Evolutionary conservation across 2,888 invertebrate species (phyloP).

Genomic region (Meghimatium bilineatum): DNA sequence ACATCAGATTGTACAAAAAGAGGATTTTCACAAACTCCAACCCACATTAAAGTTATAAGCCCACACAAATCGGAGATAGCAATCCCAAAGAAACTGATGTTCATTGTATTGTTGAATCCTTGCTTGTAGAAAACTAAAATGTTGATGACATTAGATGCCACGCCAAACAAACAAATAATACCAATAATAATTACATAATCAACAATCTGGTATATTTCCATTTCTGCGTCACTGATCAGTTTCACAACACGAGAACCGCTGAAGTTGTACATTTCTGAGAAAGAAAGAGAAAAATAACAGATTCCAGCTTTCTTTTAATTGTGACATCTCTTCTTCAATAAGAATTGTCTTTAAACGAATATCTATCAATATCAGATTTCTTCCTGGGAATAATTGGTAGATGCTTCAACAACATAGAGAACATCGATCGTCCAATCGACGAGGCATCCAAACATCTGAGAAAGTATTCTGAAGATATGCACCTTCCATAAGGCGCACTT

Average conservation of each 20-base stretch:
- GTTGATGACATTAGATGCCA: not conserved
- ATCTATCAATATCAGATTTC: too few species aligned
- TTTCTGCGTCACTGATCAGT: not conserved
- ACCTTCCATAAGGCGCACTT: too few species aligned
- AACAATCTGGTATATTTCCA: not conserved
- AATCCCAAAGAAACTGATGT: constrained; percentile 6
- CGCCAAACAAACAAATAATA: not conserved
- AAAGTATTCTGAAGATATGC: too few species aligned
- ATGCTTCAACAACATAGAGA: too few species aligned
- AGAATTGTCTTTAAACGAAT: too few species aligned
- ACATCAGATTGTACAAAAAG: not conserved
- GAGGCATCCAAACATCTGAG: too few species aligned
- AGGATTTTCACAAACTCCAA: not conserved
- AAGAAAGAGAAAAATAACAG: too few species aligned
- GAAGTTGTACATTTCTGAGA: too few species aligned
- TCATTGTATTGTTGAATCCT: constrained; percentile 3
- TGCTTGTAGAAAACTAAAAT: not conserved
- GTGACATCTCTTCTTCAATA: too few species aligned
- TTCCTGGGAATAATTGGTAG: too few species aligned
- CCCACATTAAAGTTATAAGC: not conserved
- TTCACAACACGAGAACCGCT: not conserved
- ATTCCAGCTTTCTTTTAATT: too few species aligned
- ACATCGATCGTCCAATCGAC: too few species aligned
- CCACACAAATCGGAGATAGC: constrained; percentile 1
- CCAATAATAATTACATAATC: not conserved